These are phyloP conservation scores for Urosaurus nigricauda DNA, from an alignment of 2,797 vertebrate genomes.

Conservation along the genomic window DNA sequence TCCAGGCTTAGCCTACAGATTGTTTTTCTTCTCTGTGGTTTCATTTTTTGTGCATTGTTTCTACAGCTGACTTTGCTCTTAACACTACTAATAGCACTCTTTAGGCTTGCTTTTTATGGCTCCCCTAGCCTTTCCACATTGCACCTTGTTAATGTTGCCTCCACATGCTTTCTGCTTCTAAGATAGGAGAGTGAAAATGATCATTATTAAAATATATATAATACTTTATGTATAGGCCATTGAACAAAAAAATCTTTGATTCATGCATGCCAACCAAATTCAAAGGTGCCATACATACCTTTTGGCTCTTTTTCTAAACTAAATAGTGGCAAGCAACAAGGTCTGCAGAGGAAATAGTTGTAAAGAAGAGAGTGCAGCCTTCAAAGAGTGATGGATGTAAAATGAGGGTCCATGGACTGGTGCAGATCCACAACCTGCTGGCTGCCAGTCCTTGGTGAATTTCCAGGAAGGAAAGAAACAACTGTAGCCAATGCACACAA, in stretches of 20 bases:
- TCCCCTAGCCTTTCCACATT: neutral
- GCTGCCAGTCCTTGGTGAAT: no score
- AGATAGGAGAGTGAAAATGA: neutral
- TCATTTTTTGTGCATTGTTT: constrained; percentile 10
- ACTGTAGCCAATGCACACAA: no score
- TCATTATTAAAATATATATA: neutral
- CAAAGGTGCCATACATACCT: neutral
- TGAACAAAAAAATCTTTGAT: neutral
- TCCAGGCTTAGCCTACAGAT: constrained; percentile 23
- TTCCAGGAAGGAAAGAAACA: no score
- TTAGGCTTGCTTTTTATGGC: neutral
- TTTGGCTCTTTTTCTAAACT: neutral
- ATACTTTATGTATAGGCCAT: neutral
- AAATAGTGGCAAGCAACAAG: neutral
- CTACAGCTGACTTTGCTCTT: constrained; percentile 62
- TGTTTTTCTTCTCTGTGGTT: neutral
- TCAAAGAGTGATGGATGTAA: neutral
- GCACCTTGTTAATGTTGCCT: neutral
- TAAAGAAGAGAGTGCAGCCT: neutral
- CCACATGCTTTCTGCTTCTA: neutral
- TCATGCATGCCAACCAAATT: constrained; percentile 1
- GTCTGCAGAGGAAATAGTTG: neutral
- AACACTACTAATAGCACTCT: constrained; percentile 19
- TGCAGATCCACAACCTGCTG: no score
- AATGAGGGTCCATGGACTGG: no score